Percentiles rank a stretch among this genome's conserved stretches.
These are phyloP conservation scores for Pygoscelis antarcticus DNA, from an alignment of 2,113 vertebrate genomes.

Conservation along the genomic window DNA sequence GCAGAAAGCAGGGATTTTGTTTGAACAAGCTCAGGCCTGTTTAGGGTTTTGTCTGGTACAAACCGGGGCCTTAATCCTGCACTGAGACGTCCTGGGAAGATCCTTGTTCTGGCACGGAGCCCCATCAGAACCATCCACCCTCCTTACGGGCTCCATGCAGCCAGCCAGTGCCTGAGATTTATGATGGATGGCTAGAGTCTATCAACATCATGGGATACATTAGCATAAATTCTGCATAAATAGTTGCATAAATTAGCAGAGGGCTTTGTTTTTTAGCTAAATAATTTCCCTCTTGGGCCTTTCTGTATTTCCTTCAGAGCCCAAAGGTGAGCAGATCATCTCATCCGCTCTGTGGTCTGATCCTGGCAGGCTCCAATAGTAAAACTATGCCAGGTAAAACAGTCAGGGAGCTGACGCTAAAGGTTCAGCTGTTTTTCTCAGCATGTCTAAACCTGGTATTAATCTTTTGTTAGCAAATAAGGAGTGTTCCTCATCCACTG, in stretches of 20 bases:
- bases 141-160: not conserved
- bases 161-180: not conserved
- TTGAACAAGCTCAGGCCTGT: not conserved
- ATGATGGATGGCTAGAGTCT: not conserved
- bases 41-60: not conserved
- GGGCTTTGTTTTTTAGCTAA: not conserved
- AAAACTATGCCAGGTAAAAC: not conserved
- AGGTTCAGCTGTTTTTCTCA: not conserved
- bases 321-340: not conserved
- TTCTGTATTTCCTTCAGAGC: not conserved
- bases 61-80: not conserved
- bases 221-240: not conserved
- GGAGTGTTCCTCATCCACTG: not conserved
- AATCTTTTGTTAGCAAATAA: not conserved
- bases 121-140: not conserved
- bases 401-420: not conserved
- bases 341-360: rapidly evolving
- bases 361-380: not conserved
- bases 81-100: not conserved
- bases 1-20: not conserved
- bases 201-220: not conserved
- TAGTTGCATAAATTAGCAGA: not conserved
- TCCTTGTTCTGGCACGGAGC: not conserved
- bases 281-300: not conserved
- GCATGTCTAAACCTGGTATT: not conserved